These are phyloP conservation scores for Strigamia transsilvanica DNA, from an alignment of 2,888 invertebrate genomes.

Conservation along the genomic window DNA sequence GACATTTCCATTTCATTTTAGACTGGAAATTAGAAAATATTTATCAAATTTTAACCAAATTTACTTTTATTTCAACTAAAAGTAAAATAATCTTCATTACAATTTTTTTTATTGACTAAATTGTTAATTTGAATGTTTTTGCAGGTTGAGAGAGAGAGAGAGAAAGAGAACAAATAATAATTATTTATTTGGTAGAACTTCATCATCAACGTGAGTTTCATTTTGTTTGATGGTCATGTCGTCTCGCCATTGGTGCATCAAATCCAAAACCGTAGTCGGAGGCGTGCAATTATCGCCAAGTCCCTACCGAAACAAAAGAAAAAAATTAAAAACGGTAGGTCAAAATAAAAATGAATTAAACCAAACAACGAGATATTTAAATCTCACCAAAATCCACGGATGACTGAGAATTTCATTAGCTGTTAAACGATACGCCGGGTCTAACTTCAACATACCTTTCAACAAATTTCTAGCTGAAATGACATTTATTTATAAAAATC, in stretches of 20 bases:
- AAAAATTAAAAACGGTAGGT: not conserved
- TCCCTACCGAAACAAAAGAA: not conserved
- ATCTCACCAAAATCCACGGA: conserved; percentile 64
- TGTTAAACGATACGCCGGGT: conserved; percentile 68
- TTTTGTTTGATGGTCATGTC: conserved; percentile 17
- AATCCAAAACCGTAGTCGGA: conserved; percentile 51
- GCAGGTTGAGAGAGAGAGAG: not conserved
- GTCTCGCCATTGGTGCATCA: conserved; percentile 51
- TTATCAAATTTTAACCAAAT: too few relatives aligned
- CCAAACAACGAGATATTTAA: not conserved
- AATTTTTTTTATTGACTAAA: not conserved
- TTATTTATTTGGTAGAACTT: not conserved
- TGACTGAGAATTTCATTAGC: conserved; percentile 68
- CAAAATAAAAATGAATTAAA: not conserved
- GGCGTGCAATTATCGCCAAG: conserved; percentile 40
- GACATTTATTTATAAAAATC: not conserved
- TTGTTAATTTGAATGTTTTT: not conserved
- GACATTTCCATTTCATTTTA: too few relatives aligned
- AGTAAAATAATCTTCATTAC: not conserved
- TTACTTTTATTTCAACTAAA: not conserved
- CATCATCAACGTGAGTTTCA: not conserved
- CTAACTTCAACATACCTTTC: conserved; percentile 66
- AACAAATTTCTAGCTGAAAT: conserved; percentile 66
- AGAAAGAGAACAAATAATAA: too few relatives aligned
- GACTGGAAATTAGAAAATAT: too few relatives aligned